Evolutionary conservation across 1,140 invertebrate genomes (phyloP), one percentile per base, ranked within the genome.

Genomic region (Oscheius sp.): DNA sequence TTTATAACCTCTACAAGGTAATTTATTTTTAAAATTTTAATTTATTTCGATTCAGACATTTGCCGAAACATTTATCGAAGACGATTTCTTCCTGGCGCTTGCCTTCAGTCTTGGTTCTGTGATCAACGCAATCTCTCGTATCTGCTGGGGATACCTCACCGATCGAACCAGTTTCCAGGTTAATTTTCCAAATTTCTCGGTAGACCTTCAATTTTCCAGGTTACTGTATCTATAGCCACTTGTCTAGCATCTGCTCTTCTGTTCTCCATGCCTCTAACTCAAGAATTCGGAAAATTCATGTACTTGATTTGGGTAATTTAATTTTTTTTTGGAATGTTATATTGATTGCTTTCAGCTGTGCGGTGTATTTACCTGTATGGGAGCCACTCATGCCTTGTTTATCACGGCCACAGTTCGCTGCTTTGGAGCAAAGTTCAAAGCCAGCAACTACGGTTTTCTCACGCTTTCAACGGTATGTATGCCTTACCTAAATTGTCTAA

Each of bases 111-210:
- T 84, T 29, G 81, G 83, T 3, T 77, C 78, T 15, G 59, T 83
- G 15, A 81, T 81, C 15, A 83, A 83, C 69, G 81, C 81, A 2
- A 62, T 70, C 38, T 83, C 80, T 23, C 23, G 81, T 13, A 76
- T 83, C 26, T 78, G 78, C 28, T 83, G 81, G 81, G 81, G 81
- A 28, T 74, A 75, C 10, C 38, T 83, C n/a, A 83, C 81, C 15
- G 81, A 83, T 66, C 68, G 73, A 45, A 83, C 83, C 2, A 83
- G 82, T 52, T 83, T 83, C 68, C 82, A 83, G 64, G 82, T 82
- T 59, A 20, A 23, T 65, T 34, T 29, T 45, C 34, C 23, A 26
- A 18, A 29, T 15, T 26, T 26, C 26, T 13, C 28, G 13, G 15
- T 59, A 26, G 13, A 26, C 15, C n/a, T 36, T 10, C 23, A 0